These are phyloP conservation scores for Cyprinella venusta DNA, from an alignment of 2,797 vertebrate genomes.

Conservation along the genomic window DNA sequence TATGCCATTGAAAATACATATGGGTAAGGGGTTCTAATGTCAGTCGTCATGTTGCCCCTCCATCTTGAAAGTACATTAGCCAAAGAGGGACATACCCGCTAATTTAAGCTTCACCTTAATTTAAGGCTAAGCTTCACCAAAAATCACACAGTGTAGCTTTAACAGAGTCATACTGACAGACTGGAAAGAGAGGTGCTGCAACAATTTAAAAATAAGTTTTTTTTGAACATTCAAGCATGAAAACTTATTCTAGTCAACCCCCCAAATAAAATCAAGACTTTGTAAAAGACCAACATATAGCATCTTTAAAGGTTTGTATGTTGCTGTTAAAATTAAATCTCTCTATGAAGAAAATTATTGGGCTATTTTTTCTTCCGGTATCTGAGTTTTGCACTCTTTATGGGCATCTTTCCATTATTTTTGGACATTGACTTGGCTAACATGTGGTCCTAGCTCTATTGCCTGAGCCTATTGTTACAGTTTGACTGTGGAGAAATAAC, in stretches of 20 bases:
- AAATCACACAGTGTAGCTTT: accelerated
- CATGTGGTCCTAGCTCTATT: background rate
- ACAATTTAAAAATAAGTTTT: too few relatives aligned
- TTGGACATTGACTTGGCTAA: background rate
- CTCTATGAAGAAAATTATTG: background rate
- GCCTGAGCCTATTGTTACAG: background rate
- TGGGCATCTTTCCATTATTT: background rate
- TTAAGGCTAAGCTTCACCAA: accelerated
- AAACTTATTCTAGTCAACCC: too few relatives aligned
- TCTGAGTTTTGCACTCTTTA: background rate
- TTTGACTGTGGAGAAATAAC: slow-evolving; percentile 1
- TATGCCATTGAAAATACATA: too few relatives aligned
- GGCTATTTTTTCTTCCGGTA: background rate
- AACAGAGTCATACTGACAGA: too few relatives aligned
- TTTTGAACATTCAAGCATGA: too few relatives aligned
- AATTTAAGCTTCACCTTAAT: too few relatives aligned
- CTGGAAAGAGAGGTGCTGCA: too few relatives aligned
- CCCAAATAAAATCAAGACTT: background rate
- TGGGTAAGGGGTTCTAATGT: too few relatives aligned
- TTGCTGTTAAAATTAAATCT: background rate
- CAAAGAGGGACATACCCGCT: too few relatives aligned
- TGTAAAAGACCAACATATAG: background rate
- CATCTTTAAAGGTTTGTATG: background rate
- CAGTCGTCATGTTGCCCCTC: too few relatives aligned
- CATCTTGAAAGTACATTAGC: too few relatives aligned